Conservation (phyloP, 2,888 invertebrate species). For the Temnothorax ravouxi region DNA sequence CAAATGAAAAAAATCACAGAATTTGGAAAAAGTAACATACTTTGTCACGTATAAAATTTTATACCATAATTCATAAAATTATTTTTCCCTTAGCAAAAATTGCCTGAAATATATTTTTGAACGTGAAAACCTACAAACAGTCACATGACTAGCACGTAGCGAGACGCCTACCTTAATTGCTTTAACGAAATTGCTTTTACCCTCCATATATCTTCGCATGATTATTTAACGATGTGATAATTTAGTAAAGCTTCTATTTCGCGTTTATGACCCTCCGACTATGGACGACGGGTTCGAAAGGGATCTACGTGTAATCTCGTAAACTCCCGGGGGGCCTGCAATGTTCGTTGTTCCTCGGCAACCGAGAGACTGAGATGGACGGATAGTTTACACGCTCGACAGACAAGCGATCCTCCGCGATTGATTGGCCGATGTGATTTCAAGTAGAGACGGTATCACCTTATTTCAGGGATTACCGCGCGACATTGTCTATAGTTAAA, state of each 20-base stretch:
- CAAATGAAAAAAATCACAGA: no score
- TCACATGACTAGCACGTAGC: no score
- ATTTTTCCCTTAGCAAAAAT: no score
- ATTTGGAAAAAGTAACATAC: no score
- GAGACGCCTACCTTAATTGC: no score
- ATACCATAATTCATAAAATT: no score
- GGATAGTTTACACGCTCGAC: slow-evolving; percentile 12
- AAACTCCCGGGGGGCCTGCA: not conserved
- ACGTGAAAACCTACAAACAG: no score
- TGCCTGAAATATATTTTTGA: no score
- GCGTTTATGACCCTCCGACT: not conserved
- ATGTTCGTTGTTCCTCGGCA: slow-evolving; percentile 1
- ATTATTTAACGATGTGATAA: slow-evolving; percentile 6
- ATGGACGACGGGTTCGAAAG: not conserved
- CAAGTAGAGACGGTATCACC: not conserved
- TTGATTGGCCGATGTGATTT: slow-evolving; percentile 19
- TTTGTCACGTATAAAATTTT: no score
- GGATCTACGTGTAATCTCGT: slow-evolving; percentile 27
- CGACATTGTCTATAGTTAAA: slow-evolving; percentile 7
- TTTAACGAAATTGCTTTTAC: not conserved
- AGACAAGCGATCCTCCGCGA: slow-evolving; percentile 5
- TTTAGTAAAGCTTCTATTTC: slow-evolving; percentile 2
- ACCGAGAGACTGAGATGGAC: not conserved
- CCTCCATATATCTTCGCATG: not conserved
- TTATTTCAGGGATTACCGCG: not conserved